Percentiles rank a stretch among this genome's conserved stretches.
Evolutionary conservation across 2,888 invertebrate species (phyloP).

Genomic region (Drosophila recens): DNA sequence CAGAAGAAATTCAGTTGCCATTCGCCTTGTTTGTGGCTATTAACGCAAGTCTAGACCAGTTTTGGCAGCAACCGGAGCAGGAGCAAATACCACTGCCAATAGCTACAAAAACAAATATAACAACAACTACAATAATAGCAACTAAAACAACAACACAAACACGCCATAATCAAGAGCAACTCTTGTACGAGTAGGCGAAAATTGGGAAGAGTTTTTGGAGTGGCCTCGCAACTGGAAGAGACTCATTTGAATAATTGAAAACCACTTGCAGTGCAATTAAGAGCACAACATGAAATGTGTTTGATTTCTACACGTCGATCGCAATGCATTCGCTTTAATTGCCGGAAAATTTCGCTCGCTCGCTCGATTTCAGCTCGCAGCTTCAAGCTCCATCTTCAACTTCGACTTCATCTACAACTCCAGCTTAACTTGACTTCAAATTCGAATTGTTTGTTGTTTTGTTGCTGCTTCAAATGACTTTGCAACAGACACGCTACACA

Average conservation of each 20-base stretch:
- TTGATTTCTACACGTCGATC: constrained; percentile 63
- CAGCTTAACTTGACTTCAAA: background rate
- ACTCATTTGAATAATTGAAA: constrained; percentile 79
- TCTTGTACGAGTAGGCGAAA: constrained; percentile 40
- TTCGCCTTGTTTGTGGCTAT: constrained; percentile 52
- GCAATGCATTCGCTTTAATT: constrained; percentile 67
- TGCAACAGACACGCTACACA: constrained; percentile 62
- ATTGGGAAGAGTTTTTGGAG: constrained; percentile 41
- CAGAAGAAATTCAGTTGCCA: constrained; percentile 30
- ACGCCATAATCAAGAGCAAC: constrained; percentile 31
- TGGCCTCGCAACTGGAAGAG: constrained; percentile 51
- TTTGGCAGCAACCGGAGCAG: constrained; percentile 50
- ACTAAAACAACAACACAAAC: constrained; percentile 15
- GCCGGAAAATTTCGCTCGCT: constrained; percentile 69
- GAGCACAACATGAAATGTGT: constrained; percentile 68
- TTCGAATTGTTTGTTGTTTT: constrained; percentile 38
- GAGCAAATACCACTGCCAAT: constrained; percentile 19
- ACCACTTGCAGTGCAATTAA: constrained; percentile 76
- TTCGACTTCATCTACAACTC: background rate
- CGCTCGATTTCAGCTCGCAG: constrained; percentile 21
- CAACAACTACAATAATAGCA: constrained; percentile 18
- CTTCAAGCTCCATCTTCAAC: background rate
- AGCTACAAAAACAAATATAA: constrained; percentile 6
- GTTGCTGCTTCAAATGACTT: constrained; percentile 46
- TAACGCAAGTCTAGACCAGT: constrained; percentile 74